phyloP scores from a whole-genome alignment of 2,888 invertebrate species.

The Lepas anatifera region DNA sequence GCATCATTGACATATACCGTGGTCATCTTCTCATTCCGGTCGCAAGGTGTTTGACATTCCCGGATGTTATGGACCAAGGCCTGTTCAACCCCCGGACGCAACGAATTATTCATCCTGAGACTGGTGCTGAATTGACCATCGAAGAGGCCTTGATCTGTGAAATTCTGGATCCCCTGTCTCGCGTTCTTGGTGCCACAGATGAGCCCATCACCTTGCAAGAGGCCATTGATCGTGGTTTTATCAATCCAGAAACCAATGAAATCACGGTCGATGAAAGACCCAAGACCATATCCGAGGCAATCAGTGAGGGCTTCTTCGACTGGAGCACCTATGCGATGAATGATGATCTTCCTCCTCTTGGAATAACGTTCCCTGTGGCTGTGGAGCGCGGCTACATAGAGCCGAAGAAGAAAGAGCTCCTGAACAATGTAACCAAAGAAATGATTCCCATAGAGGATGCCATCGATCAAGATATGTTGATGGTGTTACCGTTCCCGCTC shows the following conservation, averaged over 20 bases:
- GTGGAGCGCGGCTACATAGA: slow-evolving; percentile 60
- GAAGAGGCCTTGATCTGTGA: slow-evolving; percentile 78
- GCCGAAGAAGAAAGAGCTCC: slow-evolving; percentile 49
- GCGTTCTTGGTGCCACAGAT: slow-evolving; percentile 48
- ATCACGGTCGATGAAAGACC: slow-evolving; percentile 49
- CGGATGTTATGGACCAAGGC: slow-evolving; percentile 74
- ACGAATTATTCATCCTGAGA: slow-evolving; percentile 76
- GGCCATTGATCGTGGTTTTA: slow-evolving; percentile 55
- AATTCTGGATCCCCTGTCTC: slow-evolving; percentile 68
- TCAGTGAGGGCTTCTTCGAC: slow-evolving; percentile 48
- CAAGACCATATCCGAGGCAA: slow-evolving; percentile 53
- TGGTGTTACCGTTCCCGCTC: slow-evolving; percentile 63
- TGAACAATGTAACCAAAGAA: slow-evolving; percentile 58
- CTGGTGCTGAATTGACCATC: slow-evolving; percentile 61
- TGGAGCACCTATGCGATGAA: slow-evolving; percentile 30
- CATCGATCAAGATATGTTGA: slow-evolving; percentile 58
- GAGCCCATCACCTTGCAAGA: slow-evolving; percentile 58
- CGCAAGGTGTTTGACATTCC: slow-evolving; percentile 64
- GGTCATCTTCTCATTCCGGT: slow-evolving; percentile 66
- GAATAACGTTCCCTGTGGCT: slow-evolving; percentile 70
- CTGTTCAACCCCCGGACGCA: slow-evolving; percentile 58
- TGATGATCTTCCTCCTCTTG: slow-evolving; percentile 54
- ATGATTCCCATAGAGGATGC: slow-evolving; percentile 53
- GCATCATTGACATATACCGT: slow-evolving; percentile 58
- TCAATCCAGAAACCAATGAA: slow-evolving; percentile 56